Conservation (phyloP, 1,140 invertebrate genomes). For the Drosophila tristis region DNA sequence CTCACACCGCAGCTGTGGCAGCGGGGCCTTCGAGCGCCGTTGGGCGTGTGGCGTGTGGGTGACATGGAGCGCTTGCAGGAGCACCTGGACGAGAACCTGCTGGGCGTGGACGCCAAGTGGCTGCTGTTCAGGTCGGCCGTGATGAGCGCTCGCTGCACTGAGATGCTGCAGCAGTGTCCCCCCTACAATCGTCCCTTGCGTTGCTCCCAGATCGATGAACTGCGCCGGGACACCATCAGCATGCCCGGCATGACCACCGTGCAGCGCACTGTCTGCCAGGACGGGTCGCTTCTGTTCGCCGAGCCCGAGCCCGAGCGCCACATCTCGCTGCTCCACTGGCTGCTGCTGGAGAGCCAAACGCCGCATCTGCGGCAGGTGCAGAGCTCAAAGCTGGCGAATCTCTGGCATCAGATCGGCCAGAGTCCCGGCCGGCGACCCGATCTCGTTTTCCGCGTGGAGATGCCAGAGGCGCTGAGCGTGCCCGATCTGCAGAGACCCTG, state of each 20-base stretch:
- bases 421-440: background rate
- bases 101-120: slow-evolving; percentile 21
- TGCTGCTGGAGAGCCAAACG: slow-evolving; percentile 17
- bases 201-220: background rate
- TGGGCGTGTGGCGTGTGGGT: background rate
- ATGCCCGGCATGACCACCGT: slow-evolving; percentile 2
- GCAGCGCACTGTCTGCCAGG: background rate
- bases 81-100: slow-evolving; percentile 11
- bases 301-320: slow-evolving; percentile 2
- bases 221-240: background rate
- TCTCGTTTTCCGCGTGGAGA: slow-evolving; percentile 2
- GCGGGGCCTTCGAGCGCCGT: background rate
- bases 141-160: slow-evolving; percentile 11
- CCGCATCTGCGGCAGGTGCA: slow-evolving; percentile 6
- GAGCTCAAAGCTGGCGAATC: background rate
- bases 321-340: slow-evolving; percentile 19
- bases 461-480: background rate
- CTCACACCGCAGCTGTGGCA: too few species aligned
- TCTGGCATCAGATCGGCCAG: slow-evolving; percentile 15
- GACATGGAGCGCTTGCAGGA: background rate
- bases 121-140: slow-evolving; percentile 11
- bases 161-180: slow-evolving; percentile 8
- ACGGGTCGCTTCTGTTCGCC: too few species aligned
- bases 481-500: too few species aligned
- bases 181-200: background rate